A percentile compares a stretch with the other conserved stretches of the same genome.
These are phyloP conservation scores for Rhinoderma darwinii DNA, from an alignment of 2,113 vertebrate species.

Conservation along the genomic window DNA sequence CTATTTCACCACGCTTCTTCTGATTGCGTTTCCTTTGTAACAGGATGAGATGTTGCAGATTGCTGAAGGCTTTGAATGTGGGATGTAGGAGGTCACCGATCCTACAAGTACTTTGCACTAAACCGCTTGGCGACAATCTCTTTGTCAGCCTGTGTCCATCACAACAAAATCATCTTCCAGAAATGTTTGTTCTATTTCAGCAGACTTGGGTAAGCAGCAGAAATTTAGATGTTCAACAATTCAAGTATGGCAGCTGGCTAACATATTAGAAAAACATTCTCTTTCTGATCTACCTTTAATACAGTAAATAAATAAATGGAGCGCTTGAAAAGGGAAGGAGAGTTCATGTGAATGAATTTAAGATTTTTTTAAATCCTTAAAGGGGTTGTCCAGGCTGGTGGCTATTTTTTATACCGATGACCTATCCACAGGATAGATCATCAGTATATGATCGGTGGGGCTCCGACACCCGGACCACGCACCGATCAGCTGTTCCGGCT, in stretches of 20 bases:
- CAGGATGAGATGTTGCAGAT: conserved; percentile 48
- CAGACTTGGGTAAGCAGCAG: not conserved
- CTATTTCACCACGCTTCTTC: conserved; percentile 47
- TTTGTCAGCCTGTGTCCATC: conserved; percentile 9
- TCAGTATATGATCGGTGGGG: too few relatives aligned
- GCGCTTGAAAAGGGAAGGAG: not conserved
- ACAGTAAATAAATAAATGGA: not conserved
- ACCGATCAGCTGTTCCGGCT: too few relatives aligned
- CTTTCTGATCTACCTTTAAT: not conserved
- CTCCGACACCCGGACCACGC: too few relatives aligned
- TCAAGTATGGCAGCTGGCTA: not conserved
- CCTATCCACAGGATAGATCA: too few relatives aligned
- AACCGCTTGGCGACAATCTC: conserved; percentile 41
- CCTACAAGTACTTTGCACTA: conserved; percentile 38
- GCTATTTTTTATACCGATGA: too few relatives aligned
- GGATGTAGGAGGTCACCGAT: conserved; percentile 33
- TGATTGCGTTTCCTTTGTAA: conserved; percentile 55
- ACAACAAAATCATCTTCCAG: conserved; percentile 15
- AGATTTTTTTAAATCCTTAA: not conserved
- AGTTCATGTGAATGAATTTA: not conserved
- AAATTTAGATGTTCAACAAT: not conserved
- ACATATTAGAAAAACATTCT: not conserved
- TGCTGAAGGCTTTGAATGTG: conserved; percentile 49
- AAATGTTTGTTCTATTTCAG: conserved; percentile 26
- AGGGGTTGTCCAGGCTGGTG: too few relatives aligned